Base-by-base conservation (phyloP, 1,140 invertebrate species). In the Brachionus manjavacas region DNA sequence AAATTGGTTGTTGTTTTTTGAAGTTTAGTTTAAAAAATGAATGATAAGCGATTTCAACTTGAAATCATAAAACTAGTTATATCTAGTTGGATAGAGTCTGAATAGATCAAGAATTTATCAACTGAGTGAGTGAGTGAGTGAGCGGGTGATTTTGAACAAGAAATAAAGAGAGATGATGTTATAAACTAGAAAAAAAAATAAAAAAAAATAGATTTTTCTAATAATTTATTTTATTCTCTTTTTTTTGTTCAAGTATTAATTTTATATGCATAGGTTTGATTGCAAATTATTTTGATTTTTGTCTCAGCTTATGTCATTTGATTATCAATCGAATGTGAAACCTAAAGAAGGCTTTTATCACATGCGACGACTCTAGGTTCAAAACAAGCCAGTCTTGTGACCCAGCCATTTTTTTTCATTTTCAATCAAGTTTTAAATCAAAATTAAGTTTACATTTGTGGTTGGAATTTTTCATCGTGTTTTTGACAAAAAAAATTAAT, bases 91-190 rank as follows among this genome's bases (percentile, higher is more conserved):
- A 68, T 14, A 68, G 31, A 68, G 31, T 39, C 66, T 68, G 66
- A 68, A 12, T 28, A 68, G 66, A 68, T 68, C 66, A 68, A 68
- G 66, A 68, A 68, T 68, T 68, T 68, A 39, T 31, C 12, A 35
- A 7, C 31, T 68, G 16, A 64, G 43, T 4, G 43, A 60, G n/a
- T 60, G 16, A 60, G 7, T 4, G n/a, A 31, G 31, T 68, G 16
- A 64, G 43, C 4, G 43, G 25, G 52, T 60, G 16, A 60, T 60
- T 23, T 60, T 60, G 16, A 60, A 60, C 52, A 25, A 60, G 20
- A 60, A 23, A 60, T 20, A 2, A 1, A 60, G n/a, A 60, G 43
- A 46, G 4, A 46, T 60, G n/a, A 60, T 60, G 52, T 60, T 60
- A 60, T 9, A 60, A 60, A 9, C n/a, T 20, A 25, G 52, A 60